A percentile compares a stretch with the other conserved stretches of the same genome.
Evolutionary conservation across 2,797 vertebrate genomes (phyloP).

Genomic region (Bothrops alternatus): DNA sequence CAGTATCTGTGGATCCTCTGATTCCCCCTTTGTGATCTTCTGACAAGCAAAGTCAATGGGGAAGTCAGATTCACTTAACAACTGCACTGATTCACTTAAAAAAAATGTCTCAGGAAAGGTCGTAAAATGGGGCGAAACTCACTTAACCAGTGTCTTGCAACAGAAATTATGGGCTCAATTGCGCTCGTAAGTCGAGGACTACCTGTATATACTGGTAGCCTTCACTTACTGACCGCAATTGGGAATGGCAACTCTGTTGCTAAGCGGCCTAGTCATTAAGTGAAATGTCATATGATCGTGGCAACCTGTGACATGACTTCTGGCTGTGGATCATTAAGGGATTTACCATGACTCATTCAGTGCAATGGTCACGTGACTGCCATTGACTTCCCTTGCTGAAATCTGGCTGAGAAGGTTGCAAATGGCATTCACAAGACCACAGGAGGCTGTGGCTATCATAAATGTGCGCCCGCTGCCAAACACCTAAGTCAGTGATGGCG

Average conservation of each 20-base stretch:
- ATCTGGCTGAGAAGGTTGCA: neutral
- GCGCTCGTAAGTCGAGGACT: too few relatives aligned
- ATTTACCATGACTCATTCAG: neutral
- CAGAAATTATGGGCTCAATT: neutral
- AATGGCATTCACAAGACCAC: neutral
- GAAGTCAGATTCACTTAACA: neutral
- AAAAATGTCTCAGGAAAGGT: neutral
- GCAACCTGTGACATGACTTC: neutral
- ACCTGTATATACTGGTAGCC: neutral
- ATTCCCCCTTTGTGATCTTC: neutral
- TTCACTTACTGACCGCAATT: neutral
- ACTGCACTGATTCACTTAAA: neutral
- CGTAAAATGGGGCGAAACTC: neutral
- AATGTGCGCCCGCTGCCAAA: neutral
- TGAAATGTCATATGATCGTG: neutral
- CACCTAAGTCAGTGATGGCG: neutral
- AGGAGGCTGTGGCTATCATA: neutral
- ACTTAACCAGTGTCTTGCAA: neutral
- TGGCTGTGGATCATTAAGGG: neutral
- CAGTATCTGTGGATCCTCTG: neutral
- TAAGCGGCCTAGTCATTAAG: neutral
- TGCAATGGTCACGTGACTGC: neutral
- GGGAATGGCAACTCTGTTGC: neutral
- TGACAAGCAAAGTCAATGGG: neutral
- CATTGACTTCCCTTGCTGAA: neutral